Percentiles rank a stretch among this genome's conserved stretches.
phyloP scores from a whole-genome alignment of 2,888 invertebrate species.

The Euplagia quadripunctaria region DNA sequence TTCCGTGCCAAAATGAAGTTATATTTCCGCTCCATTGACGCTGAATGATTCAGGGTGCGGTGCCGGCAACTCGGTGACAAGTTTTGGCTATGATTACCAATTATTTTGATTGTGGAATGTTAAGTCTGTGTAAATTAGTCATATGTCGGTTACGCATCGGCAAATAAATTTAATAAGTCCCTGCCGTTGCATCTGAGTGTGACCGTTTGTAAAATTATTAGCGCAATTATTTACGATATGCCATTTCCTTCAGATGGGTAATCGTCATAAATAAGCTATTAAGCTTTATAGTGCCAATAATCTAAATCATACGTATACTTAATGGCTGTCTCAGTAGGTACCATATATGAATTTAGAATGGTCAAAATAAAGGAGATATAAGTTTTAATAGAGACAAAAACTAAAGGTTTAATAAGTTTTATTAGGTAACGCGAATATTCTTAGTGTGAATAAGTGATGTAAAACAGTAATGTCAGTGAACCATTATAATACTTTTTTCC shows the following conservation, averaged over 20 bases:
- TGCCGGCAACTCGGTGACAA: constrained; percentile 58
- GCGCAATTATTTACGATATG: constrained; percentile 40
- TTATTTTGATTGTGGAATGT: constrained; percentile 76
- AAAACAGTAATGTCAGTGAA: too few relatives aligned
- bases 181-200: constrained; percentile 46
- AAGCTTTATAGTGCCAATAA: constrained; percentile 24
- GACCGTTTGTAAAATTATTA: constrained; percentile 40
- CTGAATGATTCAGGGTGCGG: constrained; percentile 70
- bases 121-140: constrained; percentile 66
- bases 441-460: too few relatives aligned
- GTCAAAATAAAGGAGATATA: neutral
- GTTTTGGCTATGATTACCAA: constrained; percentile 74
- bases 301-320: constrained; percentile 11
- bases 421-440: too few relatives aligned
- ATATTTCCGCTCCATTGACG: constrained; percentile 79
- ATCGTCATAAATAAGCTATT: constrained; percentile 24
- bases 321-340: neutral
- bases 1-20: constrained; percentile 78
- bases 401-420: too few relatives aligned
- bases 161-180: constrained; percentile 72
- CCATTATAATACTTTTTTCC: too few relatives aligned
- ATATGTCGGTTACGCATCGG: constrained; percentile 71
- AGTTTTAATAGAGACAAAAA: too few relatives aligned
- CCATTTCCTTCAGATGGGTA: constrained; percentile 39
- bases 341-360: neutral